Conservation (phyloP, 35 echinoderm and acorn worm species). For the Amphiura filiformis region DNA sequence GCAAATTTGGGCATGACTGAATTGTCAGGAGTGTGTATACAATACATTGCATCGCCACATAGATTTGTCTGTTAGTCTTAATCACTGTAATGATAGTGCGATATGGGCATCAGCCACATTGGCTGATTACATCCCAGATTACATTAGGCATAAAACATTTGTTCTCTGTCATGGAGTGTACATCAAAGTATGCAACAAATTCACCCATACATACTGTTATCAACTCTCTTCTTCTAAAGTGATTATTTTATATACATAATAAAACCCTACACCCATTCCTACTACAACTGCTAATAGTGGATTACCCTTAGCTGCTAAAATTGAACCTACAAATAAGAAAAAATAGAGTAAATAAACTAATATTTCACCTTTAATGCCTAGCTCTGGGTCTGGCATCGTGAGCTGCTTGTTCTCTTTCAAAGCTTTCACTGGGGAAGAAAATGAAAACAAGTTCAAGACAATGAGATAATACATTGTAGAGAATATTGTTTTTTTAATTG, state of each 20-base stretch:
- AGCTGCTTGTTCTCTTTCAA: conserved; percentile 39
- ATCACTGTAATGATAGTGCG: too few relatives aligned
- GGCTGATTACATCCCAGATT: too few relatives aligned
- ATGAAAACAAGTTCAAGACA: conserved; percentile 20
- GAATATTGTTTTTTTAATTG: neutral
- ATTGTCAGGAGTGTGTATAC: too few relatives aligned
- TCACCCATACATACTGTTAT: neutral
- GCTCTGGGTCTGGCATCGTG: conserved; percentile 16
- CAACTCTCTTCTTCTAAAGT: neutral
- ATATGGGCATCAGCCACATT: too few relatives aligned
- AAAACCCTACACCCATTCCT: conserved; percentile 62
- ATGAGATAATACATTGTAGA: too few relatives aligned
- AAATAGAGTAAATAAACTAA: conserved; percentile 89
- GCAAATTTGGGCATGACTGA: too few relatives aligned
- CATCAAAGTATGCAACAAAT: too few relatives aligned
- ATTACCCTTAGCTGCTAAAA: conserved; percentile 73
- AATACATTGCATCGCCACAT: too few relatives aligned
- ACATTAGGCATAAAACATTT: too few relatives aligned
- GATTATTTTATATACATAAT: conserved; percentile 58
- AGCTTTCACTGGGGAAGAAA: conserved; percentile 58
- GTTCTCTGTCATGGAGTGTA: too few relatives aligned
- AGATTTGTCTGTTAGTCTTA: too few relatives aligned
- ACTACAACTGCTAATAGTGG: conserved; percentile 71
- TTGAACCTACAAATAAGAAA: conserved; percentile 78
- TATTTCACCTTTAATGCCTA: conserved; percentile 75